Evolutionary conservation across 1,140 invertebrate genomes (phyloP).

Genomic region (Venturia canescens): DNA sequence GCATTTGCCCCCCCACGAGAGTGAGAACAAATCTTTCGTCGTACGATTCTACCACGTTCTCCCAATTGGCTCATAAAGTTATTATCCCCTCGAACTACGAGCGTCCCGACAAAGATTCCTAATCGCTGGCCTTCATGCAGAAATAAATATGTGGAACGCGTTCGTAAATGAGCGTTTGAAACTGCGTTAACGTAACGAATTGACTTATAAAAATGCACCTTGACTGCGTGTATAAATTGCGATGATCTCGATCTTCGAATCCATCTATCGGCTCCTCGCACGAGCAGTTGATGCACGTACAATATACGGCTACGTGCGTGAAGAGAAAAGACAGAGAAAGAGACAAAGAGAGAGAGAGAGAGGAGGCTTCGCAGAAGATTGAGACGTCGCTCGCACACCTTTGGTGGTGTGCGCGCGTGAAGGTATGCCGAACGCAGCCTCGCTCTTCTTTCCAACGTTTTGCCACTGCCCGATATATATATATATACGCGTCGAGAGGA

Average conservation of each 20-base stretch:
- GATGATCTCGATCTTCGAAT: conserved; percentile 25
- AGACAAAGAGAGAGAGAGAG: conserved; percentile 38
- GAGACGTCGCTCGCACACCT: conserved; percentile 62
- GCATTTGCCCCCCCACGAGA: no score
- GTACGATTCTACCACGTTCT: no score
- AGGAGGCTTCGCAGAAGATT: conserved; percentile 53
- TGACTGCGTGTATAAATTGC: background rate
- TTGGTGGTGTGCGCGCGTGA: conserved; percentile 60
- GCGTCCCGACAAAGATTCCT: no score
- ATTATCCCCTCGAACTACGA: no score
- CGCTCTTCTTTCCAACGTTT: conserved; percentile 52
- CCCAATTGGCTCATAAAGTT: no score
- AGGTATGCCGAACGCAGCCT: conserved; percentile 60
- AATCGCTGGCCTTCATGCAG: background rate
- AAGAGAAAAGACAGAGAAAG: conserved; percentile 14
- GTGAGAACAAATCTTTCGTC: no score
- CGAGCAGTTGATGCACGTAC: conserved; percentile 37
- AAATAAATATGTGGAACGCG: conserved; percentile 2
- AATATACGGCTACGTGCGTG: conserved; percentile 48
- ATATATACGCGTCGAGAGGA: background rate
- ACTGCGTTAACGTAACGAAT: background rate
- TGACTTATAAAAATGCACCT: background rate
- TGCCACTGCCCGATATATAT: conserved; percentile 9
- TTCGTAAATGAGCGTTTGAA: background rate
- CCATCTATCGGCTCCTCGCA: background rate